phyloP scores from a whole-genome alignment of 2,888 invertebrate species.

The Nymphalis polychloros region DNA sequence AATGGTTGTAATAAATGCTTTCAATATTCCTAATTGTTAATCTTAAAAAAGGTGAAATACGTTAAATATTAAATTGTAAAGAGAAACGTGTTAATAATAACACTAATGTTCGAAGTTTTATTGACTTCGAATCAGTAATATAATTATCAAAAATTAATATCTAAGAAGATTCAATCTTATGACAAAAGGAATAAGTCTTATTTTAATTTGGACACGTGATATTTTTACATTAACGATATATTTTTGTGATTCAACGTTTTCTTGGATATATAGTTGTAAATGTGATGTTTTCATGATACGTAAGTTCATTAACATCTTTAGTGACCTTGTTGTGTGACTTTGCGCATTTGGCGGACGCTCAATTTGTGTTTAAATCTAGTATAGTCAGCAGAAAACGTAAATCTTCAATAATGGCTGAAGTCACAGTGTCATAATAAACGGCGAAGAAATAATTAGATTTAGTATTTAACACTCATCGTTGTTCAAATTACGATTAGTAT shows the following conservation, averaged over 20 bases:
- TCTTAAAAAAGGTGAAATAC: not conserved
- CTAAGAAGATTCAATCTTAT: not conserved
- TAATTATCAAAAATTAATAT: not conserved
- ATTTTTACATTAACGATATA: not conserved
- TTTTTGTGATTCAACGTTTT: not conserved
- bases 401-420: not conserved
- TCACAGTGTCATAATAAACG: not conserved
- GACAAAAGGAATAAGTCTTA: not conserved
- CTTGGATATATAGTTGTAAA: constrained; percentile 12
- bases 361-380: constrained; percentile 39
- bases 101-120: no score
- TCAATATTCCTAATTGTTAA: not conserved
- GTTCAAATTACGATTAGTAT: no score
- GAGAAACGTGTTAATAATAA: no score
- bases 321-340: constrained; percentile 38
- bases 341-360: constrained; percentile 53
- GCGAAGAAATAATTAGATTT: not conserved
- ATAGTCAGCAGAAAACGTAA: constrained; percentile 13
- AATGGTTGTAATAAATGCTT: not conserved
- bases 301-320: constrained; percentile 40
- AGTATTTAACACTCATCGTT: not conserved
- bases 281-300: constrained; percentile 25
- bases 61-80: no score
- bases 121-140: no score
- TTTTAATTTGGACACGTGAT: not conserved